A percentile compares a stretch with the other conserved stretches of the same genome.
These are phyloP conservation scores for Diarsia mendica DNA, from an alignment of 2,888 invertebrate species.

Conservation along the genomic window DNA sequence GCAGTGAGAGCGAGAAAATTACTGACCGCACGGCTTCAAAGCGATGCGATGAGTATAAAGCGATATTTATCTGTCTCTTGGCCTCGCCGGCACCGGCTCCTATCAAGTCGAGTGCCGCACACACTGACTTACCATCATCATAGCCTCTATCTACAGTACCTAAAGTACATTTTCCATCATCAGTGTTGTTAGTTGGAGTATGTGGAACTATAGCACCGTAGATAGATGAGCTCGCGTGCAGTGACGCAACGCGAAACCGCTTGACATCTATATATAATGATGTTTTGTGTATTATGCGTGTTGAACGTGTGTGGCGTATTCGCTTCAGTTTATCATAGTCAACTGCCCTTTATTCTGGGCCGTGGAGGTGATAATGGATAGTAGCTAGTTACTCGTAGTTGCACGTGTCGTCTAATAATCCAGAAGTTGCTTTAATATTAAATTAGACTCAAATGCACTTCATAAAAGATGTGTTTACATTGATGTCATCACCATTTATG, in stretches of 20 bases:
- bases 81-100: conserved; percentile 77
- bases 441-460: not conserved
- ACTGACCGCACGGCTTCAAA: conserved; percentile 79
- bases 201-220: conserved; percentile 70
- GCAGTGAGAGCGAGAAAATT: conserved; percentile 74
- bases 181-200: conserved; percentile 31
- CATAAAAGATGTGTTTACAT: not conserved
- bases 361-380: not conserved
- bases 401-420: not conserved
- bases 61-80: conserved; percentile 84
- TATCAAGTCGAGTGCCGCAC: conserved; percentile 73
- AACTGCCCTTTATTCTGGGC: conserved; percentile 36
- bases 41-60: conserved; percentile 78
- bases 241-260: conserved; percentile 77
- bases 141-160: conserved; percentile 45
- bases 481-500: not conserved
- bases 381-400: not conserved
- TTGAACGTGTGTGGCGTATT: conserved; percentile 50
- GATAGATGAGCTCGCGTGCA: conserved; percentile 76
- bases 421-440: conserved; percentile 1
- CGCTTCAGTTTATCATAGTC: conserved; percentile 38
- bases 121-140: conserved; percentile 50
- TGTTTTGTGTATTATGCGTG: conserved; percentile 52
- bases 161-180: conserved; percentile 63
- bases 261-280: conserved; percentile 69